A percentile compares a stretch with the other conserved stretches of the same genome.
Evolutionary conservation across 2,888 invertebrate genomes (phyloP).

Genomic region (Oxystoma pomonae): DNA sequence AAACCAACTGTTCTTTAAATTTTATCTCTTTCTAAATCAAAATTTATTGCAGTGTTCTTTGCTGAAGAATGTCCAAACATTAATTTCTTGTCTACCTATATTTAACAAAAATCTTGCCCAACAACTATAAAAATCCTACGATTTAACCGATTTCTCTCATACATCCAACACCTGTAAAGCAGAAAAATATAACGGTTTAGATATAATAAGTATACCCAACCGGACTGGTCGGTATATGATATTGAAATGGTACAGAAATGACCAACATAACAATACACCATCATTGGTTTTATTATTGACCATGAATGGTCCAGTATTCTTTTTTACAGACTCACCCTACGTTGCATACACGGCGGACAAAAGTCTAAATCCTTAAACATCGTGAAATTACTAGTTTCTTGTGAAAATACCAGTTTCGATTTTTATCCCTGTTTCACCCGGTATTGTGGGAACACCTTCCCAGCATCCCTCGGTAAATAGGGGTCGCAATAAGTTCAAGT

Average conservation of each 20-base stretch:
- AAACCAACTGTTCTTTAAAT: background rate
- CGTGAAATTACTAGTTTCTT: background rate
- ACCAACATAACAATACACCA: background rate
- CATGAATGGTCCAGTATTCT: constrained; percentile 3
- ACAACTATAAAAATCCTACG: background rate
- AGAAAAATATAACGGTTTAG: constrained; percentile 2
- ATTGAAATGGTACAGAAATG: background rate
- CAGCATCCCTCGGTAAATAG: background rate
- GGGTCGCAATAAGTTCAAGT: constrained; percentile 11
- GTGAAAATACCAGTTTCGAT: background rate
- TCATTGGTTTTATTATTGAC: background rate
- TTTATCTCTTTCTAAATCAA: background rate
- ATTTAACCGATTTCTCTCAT: constrained; percentile 1
- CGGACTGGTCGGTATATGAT: no score
- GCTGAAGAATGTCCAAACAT: background rate
- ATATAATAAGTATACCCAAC: background rate
- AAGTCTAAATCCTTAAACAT: background rate
- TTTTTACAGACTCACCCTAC: constrained; percentile 18
- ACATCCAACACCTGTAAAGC: constrained; percentile 1
- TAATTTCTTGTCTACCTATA: background rate
- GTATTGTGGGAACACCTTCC: background rate
- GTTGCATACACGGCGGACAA: background rate
- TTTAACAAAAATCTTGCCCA: background rate
- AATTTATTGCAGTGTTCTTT: background rate
- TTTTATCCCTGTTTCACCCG: background rate